A percentile compares a stretch with the other conserved stretches of the same genome.
phyloP scores from a whole-genome alignment of 1,140 invertebrate species.

The Branchinecta lindahli region DNA sequence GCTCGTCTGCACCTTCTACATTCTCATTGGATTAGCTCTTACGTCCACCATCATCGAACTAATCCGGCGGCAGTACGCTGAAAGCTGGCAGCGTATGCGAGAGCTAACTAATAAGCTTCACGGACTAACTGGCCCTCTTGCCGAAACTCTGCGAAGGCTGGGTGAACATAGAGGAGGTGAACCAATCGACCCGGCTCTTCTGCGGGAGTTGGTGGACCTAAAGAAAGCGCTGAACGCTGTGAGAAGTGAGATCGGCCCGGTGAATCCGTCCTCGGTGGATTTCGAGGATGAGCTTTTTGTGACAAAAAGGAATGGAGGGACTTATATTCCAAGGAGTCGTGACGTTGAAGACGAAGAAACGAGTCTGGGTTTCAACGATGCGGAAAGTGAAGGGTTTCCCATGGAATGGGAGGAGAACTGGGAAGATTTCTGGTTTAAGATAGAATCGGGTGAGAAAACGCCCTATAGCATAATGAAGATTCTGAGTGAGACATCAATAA shows the following conservation, averaged over 20 bases:
- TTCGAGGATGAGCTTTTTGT: not conserved
- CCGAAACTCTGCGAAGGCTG: constrained; percentile 44
- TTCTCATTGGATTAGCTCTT: constrained; percentile 77
- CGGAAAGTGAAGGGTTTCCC: constrained; percentile 18
- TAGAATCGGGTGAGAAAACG: constrained; percentile 18
- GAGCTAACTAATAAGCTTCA: constrained; percentile 37
- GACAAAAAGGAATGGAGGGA: constrained; percentile 9
- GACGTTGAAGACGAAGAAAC: constrained; percentile 11
- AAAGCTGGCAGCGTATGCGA: constrained; percentile 54
- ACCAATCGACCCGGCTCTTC: constrained; percentile 17
- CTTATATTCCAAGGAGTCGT: constrained; percentile 2
- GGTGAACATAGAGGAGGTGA: constrained; percentile 19
- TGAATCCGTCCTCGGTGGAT: constrained; percentile 11
- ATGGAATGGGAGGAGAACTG: constrained; percentile 22
- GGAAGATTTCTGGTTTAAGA: constrained; percentile 19
- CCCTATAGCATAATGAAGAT: constrained; percentile 20
- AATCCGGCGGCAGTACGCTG: constrained; percentile 62
- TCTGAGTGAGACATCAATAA: constrained; percentile 21
- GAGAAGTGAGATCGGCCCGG: constrained; percentile 15
- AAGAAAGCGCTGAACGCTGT: constrained; percentile 19
- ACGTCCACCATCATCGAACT: constrained; percentile 89
- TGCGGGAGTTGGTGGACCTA: constrained; percentile 20
- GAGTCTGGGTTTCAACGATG: constrained; percentile 10
- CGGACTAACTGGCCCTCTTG: constrained; percentile 54
- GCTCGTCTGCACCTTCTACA: constrained; percentile 76